Conservation (phyloP, 2,113 vertebrate genomes). For the Cyprinodon tularosa region DNA sequence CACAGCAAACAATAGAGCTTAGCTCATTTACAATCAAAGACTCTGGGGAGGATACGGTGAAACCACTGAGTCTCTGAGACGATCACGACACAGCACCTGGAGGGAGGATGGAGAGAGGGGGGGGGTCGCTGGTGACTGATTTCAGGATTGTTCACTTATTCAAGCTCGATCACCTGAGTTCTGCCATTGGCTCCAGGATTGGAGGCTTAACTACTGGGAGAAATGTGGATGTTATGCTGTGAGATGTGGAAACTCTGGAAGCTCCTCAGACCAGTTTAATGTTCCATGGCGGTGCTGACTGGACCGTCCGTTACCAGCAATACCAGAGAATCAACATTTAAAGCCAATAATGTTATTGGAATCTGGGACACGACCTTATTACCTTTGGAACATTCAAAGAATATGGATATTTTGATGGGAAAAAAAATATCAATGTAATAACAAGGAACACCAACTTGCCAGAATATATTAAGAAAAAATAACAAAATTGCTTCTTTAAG, state of each 20-base stretch:
- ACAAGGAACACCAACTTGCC: no score
- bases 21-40: conserved; percentile 78
- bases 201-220: not conserved
- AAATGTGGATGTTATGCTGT: not conserved
- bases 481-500: no score
- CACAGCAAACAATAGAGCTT: conserved; percentile 46
- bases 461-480: no score
- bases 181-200: not conserved
- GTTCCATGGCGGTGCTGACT: not conserved
- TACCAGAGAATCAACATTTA: not conserved
- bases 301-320: not conserved
- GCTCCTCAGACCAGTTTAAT: not conserved
- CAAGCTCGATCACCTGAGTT: not conserved
- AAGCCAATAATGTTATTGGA: not conserved
- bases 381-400: no score
- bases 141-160: not conserved
- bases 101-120: not conserved
- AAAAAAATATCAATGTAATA: no score
- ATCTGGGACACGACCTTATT: no score
- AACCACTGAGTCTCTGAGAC: conserved; percentile 42
- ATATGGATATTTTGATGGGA: no score
- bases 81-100: conserved; percentile 5
- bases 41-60: conserved; percentile 62
- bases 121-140: not conserved
- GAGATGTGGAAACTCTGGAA: not conserved